These are phyloP conservation scores for Rhabdomys pumilio DNA, from an alignment of 2,797 vertebrate genomes.

Conservation along the genomic window DNA sequence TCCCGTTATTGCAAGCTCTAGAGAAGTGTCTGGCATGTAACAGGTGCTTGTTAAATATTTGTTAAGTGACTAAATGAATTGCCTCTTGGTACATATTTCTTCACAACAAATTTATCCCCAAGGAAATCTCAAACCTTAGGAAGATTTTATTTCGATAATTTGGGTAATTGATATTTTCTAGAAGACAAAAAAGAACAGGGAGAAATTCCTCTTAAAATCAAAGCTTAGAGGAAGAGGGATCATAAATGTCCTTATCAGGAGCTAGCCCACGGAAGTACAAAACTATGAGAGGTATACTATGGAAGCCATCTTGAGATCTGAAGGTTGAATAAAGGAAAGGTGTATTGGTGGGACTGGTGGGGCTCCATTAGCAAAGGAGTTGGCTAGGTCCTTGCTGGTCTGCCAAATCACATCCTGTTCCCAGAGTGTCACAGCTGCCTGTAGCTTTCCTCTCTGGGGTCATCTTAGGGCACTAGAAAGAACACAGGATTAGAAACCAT, in stretches of 20 bases:
- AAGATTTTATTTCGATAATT: conserved; percentile 19
- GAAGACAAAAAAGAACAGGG: neutral
- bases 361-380: neutral
- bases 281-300: neutral
- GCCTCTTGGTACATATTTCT: neutral
- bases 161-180: neutral
- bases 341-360: accelerated
- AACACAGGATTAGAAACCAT: neutral
- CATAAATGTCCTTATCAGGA: neutral
- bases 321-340: neutral
- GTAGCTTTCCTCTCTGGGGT: neutral
- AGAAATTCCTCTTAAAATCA: conserved; percentile 39
- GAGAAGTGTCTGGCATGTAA: too few species aligned
- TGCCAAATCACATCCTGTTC: neutral
- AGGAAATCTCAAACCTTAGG: conserved; percentile 1
- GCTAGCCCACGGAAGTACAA: neutral
- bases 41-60: neutral
- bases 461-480: neutral
- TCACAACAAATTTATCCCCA: neutral
- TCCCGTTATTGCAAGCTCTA: neutral
- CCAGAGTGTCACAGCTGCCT: neutral
- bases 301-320: neutral
- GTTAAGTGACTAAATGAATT: neutral
- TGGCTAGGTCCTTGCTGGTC: neutral
- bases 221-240: neutral